Evolutionary conservation across 2,797 vertebrate species (phyloP).

Genomic region (Chromobotia macracanthus): DNA sequence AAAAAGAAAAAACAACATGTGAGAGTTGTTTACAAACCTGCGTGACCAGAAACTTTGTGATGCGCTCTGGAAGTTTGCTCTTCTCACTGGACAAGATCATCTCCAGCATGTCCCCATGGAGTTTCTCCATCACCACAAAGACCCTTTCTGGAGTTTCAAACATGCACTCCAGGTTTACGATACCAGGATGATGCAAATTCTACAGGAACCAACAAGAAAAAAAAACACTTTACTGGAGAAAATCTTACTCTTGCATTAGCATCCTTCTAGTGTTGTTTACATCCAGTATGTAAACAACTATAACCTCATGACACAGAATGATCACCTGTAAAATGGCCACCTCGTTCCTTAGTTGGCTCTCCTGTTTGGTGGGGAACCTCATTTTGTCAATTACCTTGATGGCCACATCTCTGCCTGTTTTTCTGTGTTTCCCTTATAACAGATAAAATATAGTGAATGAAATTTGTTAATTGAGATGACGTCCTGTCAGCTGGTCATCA

Average conservation of each 20-base stretch:
- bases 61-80: constrained; percentile 92
- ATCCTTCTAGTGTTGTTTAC: too few species aligned
- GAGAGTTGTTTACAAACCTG: constrained; percentile 79
- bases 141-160: constrained; percentile 97
- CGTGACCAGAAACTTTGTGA: constrained; percentile 96
- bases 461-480: background rate
- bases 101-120: constrained; percentile 98
- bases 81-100: constrained; percentile 98
- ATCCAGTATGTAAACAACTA: too few species aligned
- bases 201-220: constrained; percentile 57
- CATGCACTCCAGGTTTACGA: constrained; percentile 98
- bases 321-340: constrained; percentile 96
- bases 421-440: constrained; percentile 90
- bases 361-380: constrained; percentile 98
- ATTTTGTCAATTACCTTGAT: constrained; percentile 99
- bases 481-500: background rate
- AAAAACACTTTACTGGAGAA: background rate
- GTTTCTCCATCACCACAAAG: constrained; percentile 98
- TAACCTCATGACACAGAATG: background rate
- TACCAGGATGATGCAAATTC: constrained; percentile 98
- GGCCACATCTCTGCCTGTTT: constrained; percentile 96
- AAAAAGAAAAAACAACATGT: constrained; percentile 28
- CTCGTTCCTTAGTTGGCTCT: constrained; percentile 97
- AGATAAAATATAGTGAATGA: background rate
- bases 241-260: too few species aligned